A percentile compares a stretch with the other conserved stretches of the same genome.
Conservation (phyloP, 2,888 invertebrate genomes). For the Colostygia pectinataria region DNA sequence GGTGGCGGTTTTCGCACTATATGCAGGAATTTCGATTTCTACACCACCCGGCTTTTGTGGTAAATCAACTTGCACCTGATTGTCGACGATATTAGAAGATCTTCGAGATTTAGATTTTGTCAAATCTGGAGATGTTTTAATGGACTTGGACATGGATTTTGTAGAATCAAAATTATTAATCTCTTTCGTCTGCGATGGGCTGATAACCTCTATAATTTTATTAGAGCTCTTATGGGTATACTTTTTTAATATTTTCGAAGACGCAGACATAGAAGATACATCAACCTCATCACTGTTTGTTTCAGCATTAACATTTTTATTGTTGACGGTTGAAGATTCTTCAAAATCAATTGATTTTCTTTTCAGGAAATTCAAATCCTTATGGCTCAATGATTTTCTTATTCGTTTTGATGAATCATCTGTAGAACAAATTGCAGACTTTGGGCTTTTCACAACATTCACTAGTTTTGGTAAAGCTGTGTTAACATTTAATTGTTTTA, state of each 20-base stretch:
- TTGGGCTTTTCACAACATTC: not conserved
- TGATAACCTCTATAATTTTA: not conserved
- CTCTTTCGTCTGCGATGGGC: not conserved
- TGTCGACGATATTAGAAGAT: not conserved
- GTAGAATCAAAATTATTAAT: not conserved
- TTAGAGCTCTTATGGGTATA: not conserved
- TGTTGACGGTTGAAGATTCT: not conserved
- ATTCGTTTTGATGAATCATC: not conserved
- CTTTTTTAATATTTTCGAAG: not conserved
- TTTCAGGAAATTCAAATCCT: not conserved
- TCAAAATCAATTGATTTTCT: not conserved
- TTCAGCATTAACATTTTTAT: not conserved
- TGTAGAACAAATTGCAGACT: not conserved
- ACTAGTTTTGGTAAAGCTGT: not conserved
- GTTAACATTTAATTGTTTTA: not conserved
- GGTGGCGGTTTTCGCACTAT: not conserved
- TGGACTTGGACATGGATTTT: not conserved
- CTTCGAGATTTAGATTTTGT: not conserved
- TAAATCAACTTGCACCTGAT: not conserved
- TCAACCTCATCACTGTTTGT: not conserved
- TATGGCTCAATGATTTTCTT: not conserved
- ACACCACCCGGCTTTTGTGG: slow-evolving; percentile 1
- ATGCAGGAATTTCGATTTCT: slow-evolving; percentile 10
- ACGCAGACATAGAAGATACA: not conserved
- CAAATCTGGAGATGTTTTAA: not conserved